Percentiles rank a stretch among this genome's conserved stretches.
Conservation (phyloP, 2,113 vertebrate genomes). For the Brachirus orientalis region DNA sequence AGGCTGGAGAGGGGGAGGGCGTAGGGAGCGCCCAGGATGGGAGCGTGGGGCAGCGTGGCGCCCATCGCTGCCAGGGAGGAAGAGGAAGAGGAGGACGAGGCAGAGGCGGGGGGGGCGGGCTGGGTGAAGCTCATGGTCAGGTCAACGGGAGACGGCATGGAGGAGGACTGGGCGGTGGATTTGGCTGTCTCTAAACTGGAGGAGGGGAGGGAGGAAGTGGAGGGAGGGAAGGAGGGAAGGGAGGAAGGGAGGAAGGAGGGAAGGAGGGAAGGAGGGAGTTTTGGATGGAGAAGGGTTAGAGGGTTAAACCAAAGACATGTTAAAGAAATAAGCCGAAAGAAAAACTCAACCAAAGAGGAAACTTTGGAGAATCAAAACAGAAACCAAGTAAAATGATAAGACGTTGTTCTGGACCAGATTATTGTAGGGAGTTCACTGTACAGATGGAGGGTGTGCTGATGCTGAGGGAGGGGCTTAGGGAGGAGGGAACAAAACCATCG, state of each 20-base stretch:
- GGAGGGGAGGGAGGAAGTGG: conserved; percentile 54
- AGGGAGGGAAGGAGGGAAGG: too few relatives aligned
- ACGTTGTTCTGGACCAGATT: conserved; percentile 83
- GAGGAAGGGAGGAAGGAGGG: conserved; percentile 25
- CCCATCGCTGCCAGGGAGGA: conserved; percentile 87
- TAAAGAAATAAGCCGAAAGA: conserved; percentile 70
- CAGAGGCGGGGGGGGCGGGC: conserved; percentile 78
- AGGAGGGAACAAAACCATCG: conserved; percentile 81
- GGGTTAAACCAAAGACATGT: conserved; percentile 86
- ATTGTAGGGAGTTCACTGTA: conserved; percentile 79
- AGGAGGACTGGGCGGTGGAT: conserved; percentile 96
- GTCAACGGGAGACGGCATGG: conserved; percentile 92
- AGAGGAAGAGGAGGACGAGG: conserved; percentile 78
- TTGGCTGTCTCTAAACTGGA: conserved; percentile 98
- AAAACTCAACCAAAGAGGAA: conserved; percentile 32
- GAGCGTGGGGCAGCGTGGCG: conserved; percentile 83
- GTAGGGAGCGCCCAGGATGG: conserved; percentile 89
- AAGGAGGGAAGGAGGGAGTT: conserved; percentile 29
- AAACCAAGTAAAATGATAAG: conserved; percentile 74
- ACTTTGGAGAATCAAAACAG: conserved; percentile 58
- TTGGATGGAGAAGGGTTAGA: conserved; percentile 85
- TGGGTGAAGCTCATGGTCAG: conserved; percentile 94
- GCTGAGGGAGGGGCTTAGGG: conserved; percentile 81
- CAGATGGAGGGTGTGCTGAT: conserved; percentile 82
- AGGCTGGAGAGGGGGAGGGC: conserved; percentile 95